Conservation (phyloP, 2,113 vertebrate genomes). For the Crotalus helleri region DNA sequence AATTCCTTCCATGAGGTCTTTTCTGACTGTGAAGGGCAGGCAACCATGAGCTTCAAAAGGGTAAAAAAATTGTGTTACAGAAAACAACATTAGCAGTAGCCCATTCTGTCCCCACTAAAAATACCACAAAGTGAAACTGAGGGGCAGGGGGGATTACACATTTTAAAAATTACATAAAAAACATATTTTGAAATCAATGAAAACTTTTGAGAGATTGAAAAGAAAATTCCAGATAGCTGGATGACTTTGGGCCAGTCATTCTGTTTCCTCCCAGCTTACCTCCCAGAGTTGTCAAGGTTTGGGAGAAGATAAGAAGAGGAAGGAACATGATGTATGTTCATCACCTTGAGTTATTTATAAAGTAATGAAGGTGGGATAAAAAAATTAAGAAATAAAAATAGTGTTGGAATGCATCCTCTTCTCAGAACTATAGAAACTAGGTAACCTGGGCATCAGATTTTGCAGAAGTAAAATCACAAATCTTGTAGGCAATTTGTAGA, state of each 20-base stretch:
- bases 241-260: too few species aligned
- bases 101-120: background rate
- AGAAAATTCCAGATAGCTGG: background rate
- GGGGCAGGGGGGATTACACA: background rate
- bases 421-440: background rate
- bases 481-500: background rate
- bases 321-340: too few species aligned
- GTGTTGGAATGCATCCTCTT: background rate
- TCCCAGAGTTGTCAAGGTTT: too few species aligned
- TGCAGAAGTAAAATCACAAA: background rate
- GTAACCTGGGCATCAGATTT: background rate
- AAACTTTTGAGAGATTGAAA: background rate
- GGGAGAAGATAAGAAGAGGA: too few species aligned
- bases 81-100: background rate
- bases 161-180: background rate
- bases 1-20: background rate
- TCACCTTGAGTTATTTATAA: too few species aligned
- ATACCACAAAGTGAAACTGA: background rate
- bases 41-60: background rate
- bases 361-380: too few species aligned
- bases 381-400: background rate
- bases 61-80: background rate
- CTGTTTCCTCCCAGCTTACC: too few species aligned
- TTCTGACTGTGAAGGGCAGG: background rate
- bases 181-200: background rate